Evolutionary conservation across 2,888 invertebrate species (phyloP), one percentile per base, ranked within the genome.

Genomic region (Argyresthia albistria): DNA sequence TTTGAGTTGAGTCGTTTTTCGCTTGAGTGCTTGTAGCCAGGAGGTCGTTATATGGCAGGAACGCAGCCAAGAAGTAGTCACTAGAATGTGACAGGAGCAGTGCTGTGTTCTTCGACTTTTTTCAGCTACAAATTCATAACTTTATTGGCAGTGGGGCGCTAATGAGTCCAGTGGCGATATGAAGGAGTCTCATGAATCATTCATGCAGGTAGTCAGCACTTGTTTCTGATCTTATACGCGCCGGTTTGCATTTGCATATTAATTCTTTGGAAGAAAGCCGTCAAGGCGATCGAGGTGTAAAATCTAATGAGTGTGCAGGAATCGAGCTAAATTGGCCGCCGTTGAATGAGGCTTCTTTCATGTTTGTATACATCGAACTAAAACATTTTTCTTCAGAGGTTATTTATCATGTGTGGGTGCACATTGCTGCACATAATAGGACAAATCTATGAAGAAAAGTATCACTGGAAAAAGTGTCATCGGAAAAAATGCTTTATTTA

Each of bases 31-130:
- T 58, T 60, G 61, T 66, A 61, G 68, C 65, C 62, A 61, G 63
- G 67, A 70, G 67, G 69, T 74, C 76, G 80, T 78, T 77, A 63
- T 73, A 70, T 70, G 69, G 59, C 63, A 62, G 70, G 70, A 65
- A 58, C 62, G 62, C 65, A 67, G 72, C 67, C 70, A 77, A 73
- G 77, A 65, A 61, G 63, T 59, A 60, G 61, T 61, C 61, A 58
- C 61, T 59, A 59, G 64, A 59, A 62, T 65, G 65, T 65, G 73
- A 72, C 73, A 70, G 66, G 62, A 56, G 63, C 52, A 58, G 59
- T 63, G 64, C 67, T 45, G 46, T n/a, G n/a, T 25, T 14, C 68
- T 72, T 69, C 64, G 68, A 76, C 70, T 62, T 69, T 69, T 66
- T 64, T 58, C 55, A 50, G 59, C 65, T 62, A 69, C 67, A 73